Conservation (phyloP, 2,888 invertebrate species). For the Cancer borealis region DNA sequence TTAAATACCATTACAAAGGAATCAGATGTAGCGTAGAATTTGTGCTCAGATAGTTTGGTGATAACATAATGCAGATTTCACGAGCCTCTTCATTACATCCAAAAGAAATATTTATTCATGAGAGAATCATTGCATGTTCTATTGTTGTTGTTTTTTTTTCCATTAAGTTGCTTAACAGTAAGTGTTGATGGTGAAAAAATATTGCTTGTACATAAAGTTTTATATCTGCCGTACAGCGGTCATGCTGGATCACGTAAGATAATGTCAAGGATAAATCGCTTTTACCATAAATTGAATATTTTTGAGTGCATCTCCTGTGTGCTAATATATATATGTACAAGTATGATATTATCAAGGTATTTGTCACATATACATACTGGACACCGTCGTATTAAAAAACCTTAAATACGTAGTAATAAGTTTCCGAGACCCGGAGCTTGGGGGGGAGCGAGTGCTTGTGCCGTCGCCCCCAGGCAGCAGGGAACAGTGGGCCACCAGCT, state of each 20-base stretch:
- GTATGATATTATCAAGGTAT: constrained; percentile 40
- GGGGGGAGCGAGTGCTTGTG: background rate
- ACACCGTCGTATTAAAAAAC: constrained; percentile 14
- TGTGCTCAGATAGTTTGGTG: constrained; percentile 18
- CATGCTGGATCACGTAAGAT: constrained; percentile 65
- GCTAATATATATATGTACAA: constrained; percentile 47
- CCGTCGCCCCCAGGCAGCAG: constrained; percentile 1
- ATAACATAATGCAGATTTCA: constrained; percentile 45
- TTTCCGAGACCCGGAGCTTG: constrained; percentile 26
- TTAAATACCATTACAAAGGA: background rate
- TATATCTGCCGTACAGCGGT: constrained; percentile 63
- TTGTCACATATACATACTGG: constrained; percentile 42
- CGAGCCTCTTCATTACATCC: constrained; percentile 63
- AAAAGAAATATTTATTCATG: constrained; percentile 62
- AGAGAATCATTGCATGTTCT: constrained; percentile 67
- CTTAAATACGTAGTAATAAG: constrained; percentile 8
- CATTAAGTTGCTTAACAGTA: constrained; percentile 68
- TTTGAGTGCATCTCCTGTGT: constrained; percentile 47
- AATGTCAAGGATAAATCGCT: constrained; percentile 45
- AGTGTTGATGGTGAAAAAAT: constrained; percentile 71
- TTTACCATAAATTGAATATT: constrained; percentile 48
- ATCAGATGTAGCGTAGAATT: background rate
- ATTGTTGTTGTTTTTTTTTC: constrained; percentile 66
- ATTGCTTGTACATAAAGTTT: constrained; percentile 66
- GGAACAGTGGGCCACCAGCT: background rate